Percentiles rank a stretch among this genome's conserved stretches.
Evolutionary conservation across 53 echinoderm and acorn worm species (phyloP).

Genomic region (Stichopus horrens): DNA sequence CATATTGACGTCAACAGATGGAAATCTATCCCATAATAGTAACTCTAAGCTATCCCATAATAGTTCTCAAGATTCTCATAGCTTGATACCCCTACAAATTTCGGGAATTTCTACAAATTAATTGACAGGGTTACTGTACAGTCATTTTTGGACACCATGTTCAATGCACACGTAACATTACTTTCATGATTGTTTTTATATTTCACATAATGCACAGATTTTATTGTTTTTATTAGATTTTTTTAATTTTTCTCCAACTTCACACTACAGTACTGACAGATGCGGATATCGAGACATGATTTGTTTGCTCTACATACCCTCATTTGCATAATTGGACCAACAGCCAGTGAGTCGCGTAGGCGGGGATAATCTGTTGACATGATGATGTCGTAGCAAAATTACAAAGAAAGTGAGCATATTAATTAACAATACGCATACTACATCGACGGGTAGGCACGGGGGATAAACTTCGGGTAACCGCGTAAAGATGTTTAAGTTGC

Average conservation of each 20-base stretch:
- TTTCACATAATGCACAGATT: slow-evolving; percentile 26
- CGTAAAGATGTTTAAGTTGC: background rate
- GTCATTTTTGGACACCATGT: background rate
- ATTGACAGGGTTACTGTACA: background rate
- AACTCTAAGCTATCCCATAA: slow-evolving; percentile 97
- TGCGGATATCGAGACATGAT: background rate
- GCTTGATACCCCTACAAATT: slow-evolving; percentile 23
- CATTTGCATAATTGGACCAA: slow-evolving; percentile 46
- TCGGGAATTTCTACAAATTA: background rate
- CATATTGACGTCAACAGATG: slow-evolving; percentile 98
- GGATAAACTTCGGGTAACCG: background rate
- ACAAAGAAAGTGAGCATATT: slow-evolving; percentile 38
- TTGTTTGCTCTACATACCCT: slow-evolving; percentile 44
- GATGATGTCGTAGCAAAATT: slow-evolving; percentile 35
- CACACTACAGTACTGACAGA: background rate
- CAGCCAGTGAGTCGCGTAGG: slow-evolving; percentile 29
- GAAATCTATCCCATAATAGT: slow-evolving; percentile 99
- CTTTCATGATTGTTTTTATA: background rate
- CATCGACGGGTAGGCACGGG: background rate
- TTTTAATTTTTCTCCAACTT: slow-evolving; percentile 27
- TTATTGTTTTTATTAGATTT: slow-evolving; percentile 25
- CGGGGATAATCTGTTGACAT: slow-evolving; percentile 32
- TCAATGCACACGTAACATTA: background rate
- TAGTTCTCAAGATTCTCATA: slow-evolving; percentile 54
- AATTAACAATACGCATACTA: slow-evolving; percentile 6